Evolutionary conservation across 2,113 vertebrate species (phyloP).

Genomic region (Amazona vittata): DNA sequence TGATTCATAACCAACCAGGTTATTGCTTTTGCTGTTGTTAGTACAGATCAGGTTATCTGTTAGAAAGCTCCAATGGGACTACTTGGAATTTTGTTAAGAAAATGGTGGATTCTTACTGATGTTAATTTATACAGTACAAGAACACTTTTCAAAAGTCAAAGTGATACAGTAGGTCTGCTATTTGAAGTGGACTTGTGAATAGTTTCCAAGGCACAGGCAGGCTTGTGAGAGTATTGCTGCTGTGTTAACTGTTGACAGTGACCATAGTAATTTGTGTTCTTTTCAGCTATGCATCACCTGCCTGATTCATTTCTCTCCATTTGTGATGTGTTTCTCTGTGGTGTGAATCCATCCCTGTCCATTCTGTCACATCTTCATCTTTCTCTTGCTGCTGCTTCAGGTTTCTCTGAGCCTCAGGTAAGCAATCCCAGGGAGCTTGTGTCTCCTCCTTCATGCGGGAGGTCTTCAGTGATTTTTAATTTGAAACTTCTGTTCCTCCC

Average conservation of each 20-base stretch:
- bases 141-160: not conserved
- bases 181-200: not conserved
- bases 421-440: constrained; percentile 23
- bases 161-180: not conserved
- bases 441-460: not conserved
- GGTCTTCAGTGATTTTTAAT: not conserved
- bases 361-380: constrained; percentile 76
- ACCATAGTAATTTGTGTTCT: constrained; percentile 73
- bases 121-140: not conserved
- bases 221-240: constrained; percentile 32
- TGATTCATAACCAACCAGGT: not conserved
- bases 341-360: constrained; percentile 76
- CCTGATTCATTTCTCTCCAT: constrained; percentile 77
- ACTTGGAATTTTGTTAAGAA: not conserved
- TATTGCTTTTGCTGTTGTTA: not conserved
- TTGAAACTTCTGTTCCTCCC: not conserved
- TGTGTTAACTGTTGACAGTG: constrained; percentile 44
- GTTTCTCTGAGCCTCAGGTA: constrained; percentile 70
- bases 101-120: not conserved
- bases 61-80: not conserved
- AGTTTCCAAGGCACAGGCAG: not conserved
- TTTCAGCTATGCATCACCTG: constrained; percentile 72
- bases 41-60: not conserved
- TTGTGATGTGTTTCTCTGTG: constrained; percentile 78
- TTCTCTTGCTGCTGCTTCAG: constrained; percentile 74